phyloP scores from a whole-genome alignment of 2,888 invertebrate genomes.

The Cryptus armator region DNA sequence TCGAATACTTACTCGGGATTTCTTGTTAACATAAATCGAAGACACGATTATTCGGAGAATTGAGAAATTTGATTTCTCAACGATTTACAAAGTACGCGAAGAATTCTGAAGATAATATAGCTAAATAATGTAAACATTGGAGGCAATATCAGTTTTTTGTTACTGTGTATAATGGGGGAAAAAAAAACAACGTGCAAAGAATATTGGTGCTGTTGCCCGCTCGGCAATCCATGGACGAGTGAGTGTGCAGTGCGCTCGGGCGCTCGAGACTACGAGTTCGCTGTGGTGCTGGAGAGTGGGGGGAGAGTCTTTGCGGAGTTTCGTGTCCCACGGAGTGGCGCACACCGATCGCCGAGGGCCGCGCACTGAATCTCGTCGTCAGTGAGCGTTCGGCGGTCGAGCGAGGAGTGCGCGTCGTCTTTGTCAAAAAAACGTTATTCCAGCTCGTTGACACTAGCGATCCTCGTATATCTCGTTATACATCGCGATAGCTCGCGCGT shows the following conservation, averaged over 20 bases:
- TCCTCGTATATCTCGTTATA: constrained; percentile 19
- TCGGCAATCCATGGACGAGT: constrained; percentile 46
- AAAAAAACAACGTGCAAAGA: not conserved
- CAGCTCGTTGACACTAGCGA: constrained; percentile 1
- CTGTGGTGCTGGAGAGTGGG: constrained; percentile 1
- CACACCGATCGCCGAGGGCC: constrained; percentile 41
- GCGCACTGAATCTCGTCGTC: constrained; percentile 54
- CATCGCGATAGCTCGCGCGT: constrained; percentile 10
- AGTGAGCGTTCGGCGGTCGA: constrained; percentile 65
- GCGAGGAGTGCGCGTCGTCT: constrained; percentile 43
- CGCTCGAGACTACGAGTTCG: not conserved
- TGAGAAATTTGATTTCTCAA: too few species aligned
- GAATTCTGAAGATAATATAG: too few species aligned
- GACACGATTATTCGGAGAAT: too few species aligned
- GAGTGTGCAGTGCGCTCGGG: constrained; percentile 36
- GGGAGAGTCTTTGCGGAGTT: constrained; percentile 36
- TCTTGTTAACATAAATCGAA: too few species aligned
- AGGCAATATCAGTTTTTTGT: not conserved
- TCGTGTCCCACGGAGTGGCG: constrained; percentile 29
- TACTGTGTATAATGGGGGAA: not conserved
- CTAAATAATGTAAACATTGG: too few species aligned
- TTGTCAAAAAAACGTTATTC: constrained; percentile 6
- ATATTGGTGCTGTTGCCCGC: not conserved
- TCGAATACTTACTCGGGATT: too few species aligned
- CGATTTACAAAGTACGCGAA: too few species aligned